Conservation (phyloP, 1,140 invertebrate genomes). For the Drosophila carrolli region DNA sequence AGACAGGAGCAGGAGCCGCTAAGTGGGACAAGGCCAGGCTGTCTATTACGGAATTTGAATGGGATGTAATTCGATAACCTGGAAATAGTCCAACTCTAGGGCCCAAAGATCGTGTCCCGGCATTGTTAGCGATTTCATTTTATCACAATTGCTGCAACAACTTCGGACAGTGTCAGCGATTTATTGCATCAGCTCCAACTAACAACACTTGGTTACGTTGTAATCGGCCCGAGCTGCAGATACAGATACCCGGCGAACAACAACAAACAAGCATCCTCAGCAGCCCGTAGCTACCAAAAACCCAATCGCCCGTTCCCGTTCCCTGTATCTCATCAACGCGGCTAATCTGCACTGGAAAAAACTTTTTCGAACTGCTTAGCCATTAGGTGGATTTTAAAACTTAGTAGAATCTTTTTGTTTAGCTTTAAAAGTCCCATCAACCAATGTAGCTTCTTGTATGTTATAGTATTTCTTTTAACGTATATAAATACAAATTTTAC, state of each 20-base stretch:
- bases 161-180: slow-evolving; percentile 67
- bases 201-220: slow-evolving; percentile 67
- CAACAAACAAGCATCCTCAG: slow-evolving; percentile 75
- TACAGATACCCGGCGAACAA: slow-evolving; percentile 57
- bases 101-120: slow-evolving; percentile 30
- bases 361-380: neutral
- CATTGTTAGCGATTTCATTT: slow-evolving; percentile 64
- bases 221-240: slow-evolving; percentile 44
- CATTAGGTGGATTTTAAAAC: slow-evolving; percentile 5
- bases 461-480: too few species aligned
- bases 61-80: slow-evolving; percentile 24
- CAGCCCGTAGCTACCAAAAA: slow-evolving; percentile 70
- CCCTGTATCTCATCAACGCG: slow-evolving; percentile 36
- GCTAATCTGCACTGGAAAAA: slow-evolving; percentile 30
- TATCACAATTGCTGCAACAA: slow-evolving; percentile 59
- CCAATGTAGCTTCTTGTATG: too few species aligned
- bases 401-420: too few species aligned
- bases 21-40: slow-evolving; percentile 50
- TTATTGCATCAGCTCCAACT: slow-evolving; percentile 67
- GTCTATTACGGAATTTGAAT: slow-evolving; percentile 23
- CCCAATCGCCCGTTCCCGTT: slow-evolving; percentile 18
- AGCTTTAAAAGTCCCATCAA: too few species aligned
- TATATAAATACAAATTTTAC: too few species aligned
- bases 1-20: slow-evolving; percentile 5
- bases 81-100: slow-evolving; percentile 9